Evolutionary conservation across 30 jellyfish, hydroid and myxozoan genomes (phyloP), one percentile per base, ranked within the genome.

Genomic region (Turritopsis rubra): DNA sequence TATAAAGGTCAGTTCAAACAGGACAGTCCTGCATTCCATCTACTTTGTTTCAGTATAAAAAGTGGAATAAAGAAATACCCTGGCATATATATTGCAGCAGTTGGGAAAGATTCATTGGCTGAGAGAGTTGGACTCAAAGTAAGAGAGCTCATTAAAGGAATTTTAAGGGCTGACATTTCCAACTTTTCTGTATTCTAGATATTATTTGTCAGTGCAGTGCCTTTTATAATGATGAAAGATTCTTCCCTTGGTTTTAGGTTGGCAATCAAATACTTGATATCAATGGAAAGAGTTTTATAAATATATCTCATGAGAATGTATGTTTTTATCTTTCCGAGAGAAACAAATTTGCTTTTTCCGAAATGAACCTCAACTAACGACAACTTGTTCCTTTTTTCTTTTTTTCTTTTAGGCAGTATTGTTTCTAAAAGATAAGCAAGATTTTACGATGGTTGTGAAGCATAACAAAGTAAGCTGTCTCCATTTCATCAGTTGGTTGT

Each of bases 241-340:
- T 16, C 41, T 20, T 7, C 3, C 19, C 24, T 0, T 4, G 82
- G 28, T 23, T 74, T 74, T 23, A 91, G 97, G 93, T 86, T 79
- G 97, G 97, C 24, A 96, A 91, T 80, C 97, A 91, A 54, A 86
- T 91, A 1, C 76, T 91, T 52, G 88, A 91, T 30, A 94, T 87
- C 71, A 91, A 91, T 83, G 97, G 97, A 1, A 86, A 85, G 81
- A 78, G 72, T 21, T 91, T 91, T 65, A 86, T 78, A 25, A 83
- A 74, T 27, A 80, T 91, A 41, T 81, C 89, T 28, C 97, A 91
- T 54, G 30, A 89, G 1, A 93, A 91, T 93, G 97, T 91, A 79
- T 1, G 86, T n/a, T 5, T 65, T 28, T 9, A 9, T 16, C 30
- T 7, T 72, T 72, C 24, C n/a, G n/a, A n/a, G n/a, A n/a, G n/a